Base-by-base conservation (phyloP, 2,888 invertebrate genomes). In the Meghimatium bilineatum region DNA sequence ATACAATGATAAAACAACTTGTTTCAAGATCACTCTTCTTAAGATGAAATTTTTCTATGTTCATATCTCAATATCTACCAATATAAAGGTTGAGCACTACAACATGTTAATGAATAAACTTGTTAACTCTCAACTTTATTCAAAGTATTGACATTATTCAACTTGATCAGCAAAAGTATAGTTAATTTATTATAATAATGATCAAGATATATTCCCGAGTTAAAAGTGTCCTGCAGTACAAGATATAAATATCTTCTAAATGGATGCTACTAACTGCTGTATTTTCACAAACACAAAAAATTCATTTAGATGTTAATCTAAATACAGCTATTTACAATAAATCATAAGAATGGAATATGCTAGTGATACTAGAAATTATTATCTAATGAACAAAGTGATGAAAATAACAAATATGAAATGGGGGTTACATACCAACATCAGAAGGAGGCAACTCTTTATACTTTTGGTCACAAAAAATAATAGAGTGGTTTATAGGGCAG, bases 11-110 rank as follows among this genome's bases (percentile, higher is more conserved):
- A 32, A 71, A 52, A n/a, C 32, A 26, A 26, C 63, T 29, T n/a
- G 38, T 12, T 63, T 36, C 26, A 66, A 78, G 67, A 67, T 67
- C 67, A 44, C 78, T 72, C 14, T 81, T 44, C 81, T 63, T 44
- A 26, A 29, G 29, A 72, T 32, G 56, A 44, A 74, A 38, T 0
- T 63, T 74, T 81, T 81, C 72, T 44, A 44, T 44, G 74, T 44
- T 81, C 74, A 63, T 74, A 63, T 66, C 38, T 81, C 72, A 74
- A 72, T 32, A 34, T 32, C 3, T 38, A n/a, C 32, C 44, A 38
- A 23, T n/a, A 36, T 20, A 60, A n/a, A 63, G 17, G n/a, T 26
- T 36, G 44, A 8, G 17, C 26, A 71, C 23, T 6, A 26, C 14
- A 44, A 23, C 14, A 23, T 67, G n/a, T n/a, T n/a, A 32, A 67